Percentiles rank a stretch among this genome's conserved stretches.
Evolutionary conservation across 1,140 invertebrate genomes (phyloP).

Genomic region (Cotesia glomerata): DNA sequence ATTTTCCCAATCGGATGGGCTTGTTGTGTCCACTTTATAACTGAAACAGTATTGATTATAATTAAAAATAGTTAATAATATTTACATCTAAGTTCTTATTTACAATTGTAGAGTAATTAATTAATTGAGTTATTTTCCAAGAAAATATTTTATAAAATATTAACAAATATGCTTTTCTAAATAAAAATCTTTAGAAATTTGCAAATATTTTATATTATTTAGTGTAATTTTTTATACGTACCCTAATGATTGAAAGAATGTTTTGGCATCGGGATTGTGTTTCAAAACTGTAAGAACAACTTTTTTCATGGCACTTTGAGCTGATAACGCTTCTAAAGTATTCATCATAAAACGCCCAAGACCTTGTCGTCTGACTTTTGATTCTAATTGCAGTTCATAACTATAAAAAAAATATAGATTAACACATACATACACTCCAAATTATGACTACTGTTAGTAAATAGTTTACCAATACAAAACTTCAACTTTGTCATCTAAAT

Average conservation of each 20-base stretch:
- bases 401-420: constrained; percentile 57
- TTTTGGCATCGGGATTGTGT: constrained; percentile 71
- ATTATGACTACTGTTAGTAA: neutral
- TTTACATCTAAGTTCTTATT: neutral
- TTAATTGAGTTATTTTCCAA: neutral
- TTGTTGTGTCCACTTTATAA: constrained; percentile 63
- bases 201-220: too few species aligned
- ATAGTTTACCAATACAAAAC: constrained; percentile 77
- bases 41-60: constrained; percentile 54
- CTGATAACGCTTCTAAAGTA: constrained; percentile 77
- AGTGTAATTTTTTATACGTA: constrained; percentile 52
- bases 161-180: constrained; percentile 7
- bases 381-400: constrained; percentile 84
- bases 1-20: constrained; percentile 49
- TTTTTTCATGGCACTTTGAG: constrained; percentile 75
- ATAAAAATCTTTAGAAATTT: neutral
- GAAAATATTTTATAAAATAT: neutral
- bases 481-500: constrained; percentile 77
- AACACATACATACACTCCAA: too few species aligned
- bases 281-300: constrained; percentile 83
- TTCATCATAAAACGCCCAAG: constrained; percentile 83
- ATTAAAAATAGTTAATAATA: constrained; percentile 12
- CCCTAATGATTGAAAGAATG: constrained; percentile 77
- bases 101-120: neutral
- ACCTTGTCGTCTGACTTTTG: constrained; percentile 70